phyloP scores from a whole-genome alignment of 2,888 invertebrate species.

The Podotricha telesiphe region DNA sequence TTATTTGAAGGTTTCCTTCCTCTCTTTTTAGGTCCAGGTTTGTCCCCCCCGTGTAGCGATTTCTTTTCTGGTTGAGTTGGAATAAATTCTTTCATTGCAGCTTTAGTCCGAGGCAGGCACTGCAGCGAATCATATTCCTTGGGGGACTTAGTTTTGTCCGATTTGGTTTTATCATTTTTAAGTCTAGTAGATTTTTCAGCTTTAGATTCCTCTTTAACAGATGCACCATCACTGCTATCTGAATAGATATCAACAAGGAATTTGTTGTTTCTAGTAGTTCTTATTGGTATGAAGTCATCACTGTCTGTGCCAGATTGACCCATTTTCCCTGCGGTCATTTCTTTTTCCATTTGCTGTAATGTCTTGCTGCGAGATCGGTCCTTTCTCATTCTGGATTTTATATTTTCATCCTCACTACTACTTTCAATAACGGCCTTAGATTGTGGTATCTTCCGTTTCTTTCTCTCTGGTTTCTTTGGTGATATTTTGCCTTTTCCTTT shows the following conservation, averaged over 20 bases:
- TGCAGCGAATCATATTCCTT: conserved; percentile 88
- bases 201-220: conserved; percentile 69
- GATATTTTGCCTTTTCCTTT: conserved; percentile 73
- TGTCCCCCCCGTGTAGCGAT: conserved; percentile 56
- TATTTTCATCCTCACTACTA: conserved; percentile 85
- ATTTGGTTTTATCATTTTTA: conserved; percentile 68
- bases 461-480: conserved; percentile 74
- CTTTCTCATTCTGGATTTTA: conserved; percentile 70
- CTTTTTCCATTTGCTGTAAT: conserved; percentile 89
- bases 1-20: conserved; percentile 77
- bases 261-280: conserved; percentile 81
- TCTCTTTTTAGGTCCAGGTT: conserved; percentile 71
- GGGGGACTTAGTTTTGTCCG: conserved; percentile 84
- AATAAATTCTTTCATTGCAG: conserved; percentile 92
- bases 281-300: conserved; percentile 89
- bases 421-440: conserved; percentile 81
- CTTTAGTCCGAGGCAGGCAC: conserved; percentile 89
- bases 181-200: conserved; percentile 80
- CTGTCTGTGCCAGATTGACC: conserved; percentile 88
- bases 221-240: conserved; percentile 85
- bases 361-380: conserved; percentile 84
- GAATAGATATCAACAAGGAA: conserved; percentile 91
- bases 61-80: conserved; percentile 73
- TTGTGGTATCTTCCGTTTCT: conserved; percentile 77
- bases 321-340: conserved; percentile 83